Conservation (phyloP, 2,113 vertebrate genomes). For the Bufo bufo region DNA sequence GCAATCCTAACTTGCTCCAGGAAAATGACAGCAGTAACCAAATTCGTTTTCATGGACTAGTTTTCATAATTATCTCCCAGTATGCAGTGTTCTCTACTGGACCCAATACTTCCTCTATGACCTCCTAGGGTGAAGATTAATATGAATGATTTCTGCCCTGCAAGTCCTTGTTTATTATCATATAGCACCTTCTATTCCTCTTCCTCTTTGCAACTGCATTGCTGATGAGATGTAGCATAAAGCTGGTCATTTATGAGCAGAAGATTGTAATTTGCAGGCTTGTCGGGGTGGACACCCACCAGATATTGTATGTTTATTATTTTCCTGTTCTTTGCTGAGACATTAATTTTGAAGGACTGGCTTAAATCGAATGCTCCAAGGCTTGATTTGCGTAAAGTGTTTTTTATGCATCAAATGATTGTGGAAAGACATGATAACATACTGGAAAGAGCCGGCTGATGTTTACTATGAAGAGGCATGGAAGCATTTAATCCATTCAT, state of each 20-base stretch:
- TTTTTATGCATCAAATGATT: constrained; percentile 12
- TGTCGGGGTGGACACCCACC: neutral
- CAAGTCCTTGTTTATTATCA: neutral
- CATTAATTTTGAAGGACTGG: neutral
- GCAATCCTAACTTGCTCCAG: no score
- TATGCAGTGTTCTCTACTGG: no score
- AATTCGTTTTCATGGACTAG: no score
- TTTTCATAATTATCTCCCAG: no score
- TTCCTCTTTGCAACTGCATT: neutral
- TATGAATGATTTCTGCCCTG: neutral
- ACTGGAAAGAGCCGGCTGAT: neutral
- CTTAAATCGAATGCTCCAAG: neutral
- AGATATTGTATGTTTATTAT: neutral
- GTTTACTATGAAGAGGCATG: constrained; percentile 6
- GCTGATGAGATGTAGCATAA: neutral
- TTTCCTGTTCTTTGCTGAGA: constrained; percentile 10
- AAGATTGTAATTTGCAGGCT: neutral
- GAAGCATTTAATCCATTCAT: constrained; percentile 18
- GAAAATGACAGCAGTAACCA: no score
- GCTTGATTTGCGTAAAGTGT: constrained; percentile 10
- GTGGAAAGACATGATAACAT: constrained; percentile 3
- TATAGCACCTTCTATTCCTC: neutral
- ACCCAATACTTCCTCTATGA: no score
- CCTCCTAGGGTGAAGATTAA: neutral
- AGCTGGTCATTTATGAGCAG: neutral